Evolutionary conservation across 2,113 vertebrate genomes (phyloP).

Genomic region (Hiodon alosoides): DNA sequence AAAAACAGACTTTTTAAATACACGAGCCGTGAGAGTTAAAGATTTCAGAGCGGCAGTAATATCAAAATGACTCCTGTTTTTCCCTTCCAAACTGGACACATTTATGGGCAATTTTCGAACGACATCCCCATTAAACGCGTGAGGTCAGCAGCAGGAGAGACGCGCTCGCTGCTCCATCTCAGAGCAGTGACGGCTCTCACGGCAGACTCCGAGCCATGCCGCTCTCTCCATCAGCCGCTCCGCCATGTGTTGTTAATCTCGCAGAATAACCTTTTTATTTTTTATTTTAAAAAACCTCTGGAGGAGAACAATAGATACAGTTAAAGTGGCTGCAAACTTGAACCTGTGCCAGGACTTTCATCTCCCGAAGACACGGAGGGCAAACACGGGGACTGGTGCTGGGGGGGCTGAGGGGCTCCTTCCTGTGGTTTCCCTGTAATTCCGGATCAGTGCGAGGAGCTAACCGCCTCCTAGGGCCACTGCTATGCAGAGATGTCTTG

Average conservation of each 20-base stretch:
- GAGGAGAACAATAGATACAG: slow-evolving; percentile 43
- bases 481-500: slow-evolving; percentile 34
- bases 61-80: slow-evolving; percentile 27
- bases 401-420: neutral
- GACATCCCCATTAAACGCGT: slow-evolving; percentile 22
- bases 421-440: too few relatives aligned
- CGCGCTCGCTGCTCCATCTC: slow-evolving; percentile 19
- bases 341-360: slow-evolving; percentile 38
- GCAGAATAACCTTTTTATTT: neutral
- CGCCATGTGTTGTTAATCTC: slow-evolving; percentile 56
- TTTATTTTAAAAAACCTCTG: slow-evolving; percentile 12
- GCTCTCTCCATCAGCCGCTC: slow-evolving; percentile 32
- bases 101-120: slow-evolving; percentile 31
- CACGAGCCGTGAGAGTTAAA: slow-evolving; percentile 26
- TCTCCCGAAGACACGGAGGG: slow-evolving; percentile 38
- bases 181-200: slow-evolving; percentile 34
- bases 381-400: slow-evolving; percentile 25
- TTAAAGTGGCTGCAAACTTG: slow-evolving; percentile 36
- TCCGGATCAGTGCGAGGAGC: neutral
- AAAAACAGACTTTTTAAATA: slow-evolving; percentile 28
- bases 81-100: slow-evolving; percentile 19
- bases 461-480: slow-evolving; percentile 23
- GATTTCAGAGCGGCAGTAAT: slow-evolving; percentile 24
- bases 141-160: slow-evolving; percentile 35
- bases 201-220: slow-evolving; percentile 46